phyloP scores from a whole-genome alignment of 2,888 invertebrate genomes.

The Acanthosepion lycidas region DNA sequence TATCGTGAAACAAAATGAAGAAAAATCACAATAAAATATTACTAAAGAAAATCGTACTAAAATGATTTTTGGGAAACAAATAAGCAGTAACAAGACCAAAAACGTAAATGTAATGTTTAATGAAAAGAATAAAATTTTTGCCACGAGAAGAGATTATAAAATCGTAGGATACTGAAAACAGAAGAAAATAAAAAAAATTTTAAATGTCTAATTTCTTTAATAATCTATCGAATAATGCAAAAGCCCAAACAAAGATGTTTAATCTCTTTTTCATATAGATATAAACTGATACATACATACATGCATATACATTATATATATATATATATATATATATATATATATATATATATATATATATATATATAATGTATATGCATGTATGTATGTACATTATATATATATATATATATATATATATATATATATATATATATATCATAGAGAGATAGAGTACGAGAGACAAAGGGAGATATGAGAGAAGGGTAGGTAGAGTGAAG shows the following conservation, averaged over 20 bases:
- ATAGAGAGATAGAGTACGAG: constrained; percentile 44
- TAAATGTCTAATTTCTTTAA: background rate
- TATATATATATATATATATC: no score
- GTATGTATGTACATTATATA: background rate
- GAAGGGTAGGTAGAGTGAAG: background rate
- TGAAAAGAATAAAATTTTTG: no score
- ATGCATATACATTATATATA: background rate
- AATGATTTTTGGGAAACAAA: no score
- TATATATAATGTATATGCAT: no score
- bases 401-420: background rate
- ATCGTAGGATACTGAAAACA: background rate
- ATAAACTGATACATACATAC: background rate
- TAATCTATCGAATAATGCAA: background rate
- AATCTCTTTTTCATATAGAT: background rate
- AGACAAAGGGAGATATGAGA: constrained; percentile 25
- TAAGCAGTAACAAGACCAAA: no score
- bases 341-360: no score
- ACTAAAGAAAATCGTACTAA: no score
- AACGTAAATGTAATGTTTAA: no score
- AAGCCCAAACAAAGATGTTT: background rate
- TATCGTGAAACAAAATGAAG: no score
- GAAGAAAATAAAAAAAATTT: background rate
- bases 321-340: background rate
- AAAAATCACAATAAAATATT: no score
- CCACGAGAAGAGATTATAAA: no score